Evolutionary conservation across 2,113 vertebrate genomes (phyloP).

Genomic region (Physeter macrocephalus): DNA sequence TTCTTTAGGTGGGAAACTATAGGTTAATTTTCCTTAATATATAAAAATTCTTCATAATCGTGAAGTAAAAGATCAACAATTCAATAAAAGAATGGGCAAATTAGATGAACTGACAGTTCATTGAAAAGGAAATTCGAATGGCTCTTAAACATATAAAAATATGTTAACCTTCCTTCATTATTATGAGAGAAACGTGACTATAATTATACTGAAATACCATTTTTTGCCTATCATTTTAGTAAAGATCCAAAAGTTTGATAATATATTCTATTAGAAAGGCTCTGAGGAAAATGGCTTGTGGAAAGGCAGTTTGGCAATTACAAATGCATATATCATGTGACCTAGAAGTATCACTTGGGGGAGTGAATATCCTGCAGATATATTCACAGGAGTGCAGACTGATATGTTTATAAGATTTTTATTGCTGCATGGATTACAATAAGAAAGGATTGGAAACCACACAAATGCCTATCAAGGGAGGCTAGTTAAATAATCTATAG

Average conservation of each 20-base stretch:
- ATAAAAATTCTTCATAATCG: not conserved
- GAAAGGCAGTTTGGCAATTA: not conserved
- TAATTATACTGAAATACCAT: not conserved
- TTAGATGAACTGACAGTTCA: not conserved
- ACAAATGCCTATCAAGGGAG: not conserved
- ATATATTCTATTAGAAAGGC: not conserved
- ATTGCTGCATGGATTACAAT: not conserved
- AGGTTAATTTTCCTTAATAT: not conserved
- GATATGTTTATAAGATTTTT: not conserved
- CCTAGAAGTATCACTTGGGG: not conserved
- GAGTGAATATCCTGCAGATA: not conserved
- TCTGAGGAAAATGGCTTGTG: not conserved
- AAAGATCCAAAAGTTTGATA: not conserved
- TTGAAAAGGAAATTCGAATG: not conserved
- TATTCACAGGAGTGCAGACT: not conserved
- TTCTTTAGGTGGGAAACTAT: not conserved
- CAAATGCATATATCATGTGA: not conserved
- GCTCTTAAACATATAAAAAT: not conserved
- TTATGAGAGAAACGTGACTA: constrained; percentile 1
- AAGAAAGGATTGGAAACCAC: not conserved
- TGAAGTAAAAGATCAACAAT: not conserved
- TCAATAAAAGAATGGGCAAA: not conserved
- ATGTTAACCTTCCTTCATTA: not conserved
- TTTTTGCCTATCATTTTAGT: not conserved
- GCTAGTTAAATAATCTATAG: not conserved